Base-by-base conservation (phyloP, 1,140 invertebrate species). In the Trichogramma pretiosum region DNA sequence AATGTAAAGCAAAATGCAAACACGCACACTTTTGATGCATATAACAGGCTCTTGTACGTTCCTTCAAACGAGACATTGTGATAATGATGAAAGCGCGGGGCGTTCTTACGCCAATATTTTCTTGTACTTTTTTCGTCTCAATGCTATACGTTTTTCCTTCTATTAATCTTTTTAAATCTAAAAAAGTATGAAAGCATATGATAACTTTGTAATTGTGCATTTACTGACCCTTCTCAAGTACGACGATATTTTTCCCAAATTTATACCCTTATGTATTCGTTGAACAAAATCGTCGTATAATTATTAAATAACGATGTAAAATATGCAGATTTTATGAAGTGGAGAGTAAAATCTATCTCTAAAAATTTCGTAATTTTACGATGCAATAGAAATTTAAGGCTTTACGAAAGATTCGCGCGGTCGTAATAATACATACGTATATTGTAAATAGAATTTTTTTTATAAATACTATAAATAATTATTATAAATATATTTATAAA, bases 61-160 rank as follows among this genome's bases (percentile, higher is more conserved):
- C 64, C 65, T 64, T 67, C 57, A 64, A 63, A 63, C 63, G 66
- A 66, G 64, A 69, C 67, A 68, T 70, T 70, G 69, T 72, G 69
- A 72, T 72, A 72, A 56, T 70, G 61, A 61, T 65, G 59, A 56
- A 63, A 57, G 57, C 61, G 58, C 54, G 62, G 49, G 55, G 47
- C 45, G 50, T 47, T 42, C 3, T 19, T 21, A 47, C 39, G 44
- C 46, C 46, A 40, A 45, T 38, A 48, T 41, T 53, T 53, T 45
- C 35, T 44, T 53, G 36, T 48, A 45, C 17, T 48, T 48, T 48
- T 48, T 44, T 42, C 45, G 39, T 47, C 45, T 44, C 48, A 46
- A 28, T 35, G 21, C 36, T 43, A 11, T 35, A 21, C 46, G 35
- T 18, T 36, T 42, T 18, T 36, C 33, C 37, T 38, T 26, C 37